Conservation (phyloP, 2,888 invertebrate genomes). For the Drosophila trichaetosa region DNA sequence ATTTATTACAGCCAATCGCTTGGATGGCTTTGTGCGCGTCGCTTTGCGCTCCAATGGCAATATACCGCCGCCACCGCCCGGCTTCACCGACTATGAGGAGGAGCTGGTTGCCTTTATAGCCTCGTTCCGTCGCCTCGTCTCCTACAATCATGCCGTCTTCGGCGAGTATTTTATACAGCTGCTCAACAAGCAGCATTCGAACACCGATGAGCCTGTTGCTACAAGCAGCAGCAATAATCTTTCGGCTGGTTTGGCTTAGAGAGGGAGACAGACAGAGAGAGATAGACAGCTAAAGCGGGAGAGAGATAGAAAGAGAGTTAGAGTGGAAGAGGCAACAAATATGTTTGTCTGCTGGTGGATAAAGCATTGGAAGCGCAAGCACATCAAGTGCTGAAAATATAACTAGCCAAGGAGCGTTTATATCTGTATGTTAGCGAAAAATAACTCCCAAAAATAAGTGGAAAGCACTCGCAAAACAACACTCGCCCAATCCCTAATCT, state of each 20-base stretch:
- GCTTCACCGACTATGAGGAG: constrained; percentile 82
- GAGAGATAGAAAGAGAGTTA: not conserved
- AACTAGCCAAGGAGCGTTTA: not conserved
- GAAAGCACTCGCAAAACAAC: constrained; percentile 6
- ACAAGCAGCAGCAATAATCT: constrained; percentile 16
- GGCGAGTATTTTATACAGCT: constrained; percentile 83
- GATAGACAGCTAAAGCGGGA: not conserved
- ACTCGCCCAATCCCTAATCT: not conserved
- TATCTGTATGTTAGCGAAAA: constrained; percentile 5
- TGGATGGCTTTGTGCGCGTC: constrained; percentile 82
- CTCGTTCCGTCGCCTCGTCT: constrained; percentile 82
- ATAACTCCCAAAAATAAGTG: not conserved
- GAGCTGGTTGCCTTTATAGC: constrained; percentile 82
- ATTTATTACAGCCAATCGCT: constrained; percentile 79
- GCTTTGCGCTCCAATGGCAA: constrained; percentile 70
- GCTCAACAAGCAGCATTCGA: constrained; percentile 54
- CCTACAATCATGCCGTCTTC: constrained; percentile 85
- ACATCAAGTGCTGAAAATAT: constrained; percentile 8
- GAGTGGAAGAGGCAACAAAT: not conserved
- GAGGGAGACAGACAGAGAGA: not conserved
- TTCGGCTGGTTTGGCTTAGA: constrained; percentile 37
- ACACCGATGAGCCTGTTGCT: constrained; percentile 17
- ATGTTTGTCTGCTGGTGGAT: constrained; percentile 2
- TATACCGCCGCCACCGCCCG: constrained; percentile 78
- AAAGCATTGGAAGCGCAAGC: constrained; percentile 29